Base-by-base conservation (phyloP, 2,888 invertebrate genomes). In the Ectropis crepuscularia region DNA sequence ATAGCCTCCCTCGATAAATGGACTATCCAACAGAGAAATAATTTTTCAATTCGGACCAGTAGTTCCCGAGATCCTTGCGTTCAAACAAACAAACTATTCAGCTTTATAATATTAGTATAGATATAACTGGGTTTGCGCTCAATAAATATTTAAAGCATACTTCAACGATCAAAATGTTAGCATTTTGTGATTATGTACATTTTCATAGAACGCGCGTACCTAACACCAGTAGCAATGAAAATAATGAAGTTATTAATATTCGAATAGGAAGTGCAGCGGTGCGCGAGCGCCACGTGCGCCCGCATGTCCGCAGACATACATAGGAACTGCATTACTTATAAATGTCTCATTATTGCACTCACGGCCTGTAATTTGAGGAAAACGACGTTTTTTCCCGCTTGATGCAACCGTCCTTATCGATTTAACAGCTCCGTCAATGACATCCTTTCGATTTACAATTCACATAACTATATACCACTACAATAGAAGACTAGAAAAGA, bases 261-360 rank as follows among this genome's bases (percentile, higher is more conserved):
- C 83, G 61, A 65, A 47, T 76, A 81, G 83, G 85, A 83, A 86
- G 80, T 69, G 79, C 78, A 81, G 69, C 82, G 79, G 75, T 77
- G 80, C 75, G 74, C 67, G 43, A 63, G 67, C 65, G 53, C 85
- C 89, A 88, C 88, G 86, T 86, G 85, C 78, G 67, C 91, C 91
- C 91, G 90, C 89, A 92, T 90, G 79, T 78, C 82, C 79, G 82
- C 47, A 8, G 11, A 49, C 80, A 77, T 81, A 89, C 88, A 89
- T 76, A 80, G 81, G 78, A 84, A 88, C 77, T 80, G 83, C 89
- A 89, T 89, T 89, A 87, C 60, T 57, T 63, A 58, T 59, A 58
- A 57, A 63, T 64, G 57, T 65, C 54, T 50, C 54, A 63, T 64
- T 53, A 58, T 55, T 60, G 37, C n/a, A 59, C 50, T 59, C 43